Percentiles rank a stretch among this genome's conserved stretches.
Conservation (phyloP, 2,888 invertebrate species). For the Watsonalla binaria region DNA sequence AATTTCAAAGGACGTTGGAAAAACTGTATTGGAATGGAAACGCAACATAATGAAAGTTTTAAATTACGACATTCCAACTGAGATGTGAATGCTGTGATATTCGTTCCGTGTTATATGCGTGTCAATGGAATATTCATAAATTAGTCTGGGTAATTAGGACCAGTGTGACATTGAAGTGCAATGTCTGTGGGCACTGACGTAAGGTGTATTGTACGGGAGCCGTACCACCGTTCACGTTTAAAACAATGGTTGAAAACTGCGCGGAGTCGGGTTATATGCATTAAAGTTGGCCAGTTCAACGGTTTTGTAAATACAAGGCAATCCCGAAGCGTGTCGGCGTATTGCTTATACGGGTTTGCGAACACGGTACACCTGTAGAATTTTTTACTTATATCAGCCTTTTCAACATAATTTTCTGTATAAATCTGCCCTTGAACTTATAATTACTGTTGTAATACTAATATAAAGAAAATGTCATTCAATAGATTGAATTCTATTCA, state of each 20-base stretch:
- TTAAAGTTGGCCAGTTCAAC: constrained; percentile 17
- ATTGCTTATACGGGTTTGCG: constrained; percentile 4
- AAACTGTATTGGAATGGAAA: not conserved
- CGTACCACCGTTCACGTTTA: constrained; percentile 14
- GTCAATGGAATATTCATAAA: constrained; percentile 42
- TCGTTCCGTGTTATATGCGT: constrained; percentile 22
- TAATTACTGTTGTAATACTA: too few relatives aligned
- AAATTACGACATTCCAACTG: constrained; percentile 26
- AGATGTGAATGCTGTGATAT: constrained; percentile 26
- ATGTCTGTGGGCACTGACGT: constrained; percentile 11
- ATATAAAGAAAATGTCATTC: not conserved
- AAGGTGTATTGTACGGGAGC: constrained; percentile 30
- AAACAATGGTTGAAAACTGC: constrained; percentile 27
- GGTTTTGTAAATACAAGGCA: constrained; percentile 17
- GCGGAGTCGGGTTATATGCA: constrained; percentile 14
- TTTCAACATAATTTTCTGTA: too few relatives aligned
- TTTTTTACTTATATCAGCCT: too few relatives aligned
- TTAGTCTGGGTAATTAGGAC: constrained; percentile 28
- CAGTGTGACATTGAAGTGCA: constrained; percentile 23
- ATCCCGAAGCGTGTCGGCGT: constrained; percentile 7
- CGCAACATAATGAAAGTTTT: constrained; percentile 4
- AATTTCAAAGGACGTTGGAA: constrained; percentile 11
- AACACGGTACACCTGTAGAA: not conserved
- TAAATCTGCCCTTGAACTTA: too few relatives aligned
- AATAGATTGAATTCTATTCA: not conserved